Evolutionary conservation across 2,888 invertebrate species (phyloP).

Genomic region (Limnephilus auricula): DNA sequence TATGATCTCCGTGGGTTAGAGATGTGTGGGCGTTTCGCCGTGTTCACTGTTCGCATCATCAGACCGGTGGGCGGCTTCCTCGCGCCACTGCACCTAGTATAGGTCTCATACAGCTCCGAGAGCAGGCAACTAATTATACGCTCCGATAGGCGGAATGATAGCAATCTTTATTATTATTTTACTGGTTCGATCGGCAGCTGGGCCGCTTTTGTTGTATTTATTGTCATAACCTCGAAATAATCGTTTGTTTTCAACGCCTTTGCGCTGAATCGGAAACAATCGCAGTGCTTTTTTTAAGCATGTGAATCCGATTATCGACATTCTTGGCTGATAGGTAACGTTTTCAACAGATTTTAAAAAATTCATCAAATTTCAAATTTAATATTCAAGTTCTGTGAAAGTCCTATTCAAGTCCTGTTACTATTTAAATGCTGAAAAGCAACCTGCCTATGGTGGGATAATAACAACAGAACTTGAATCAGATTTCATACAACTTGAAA

Average conservation of each 20-base stretch:
- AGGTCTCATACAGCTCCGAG: neutral
- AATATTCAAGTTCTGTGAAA: no score
- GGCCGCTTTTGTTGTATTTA: neutral
- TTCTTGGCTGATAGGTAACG: neutral
- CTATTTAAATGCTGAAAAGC: no score
- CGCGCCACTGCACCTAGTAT: slow-evolving; percentile 25
- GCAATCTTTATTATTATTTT: slow-evolving; percentile 33
- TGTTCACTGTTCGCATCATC: neutral
- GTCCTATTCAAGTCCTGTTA: no score
- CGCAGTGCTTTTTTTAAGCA: neutral
- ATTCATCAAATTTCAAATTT: no score
- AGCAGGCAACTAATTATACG: slow-evolving; percentile 17
- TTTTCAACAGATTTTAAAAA: no score
- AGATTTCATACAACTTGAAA: no score
- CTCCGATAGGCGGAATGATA: slow-evolving; percentile 42
- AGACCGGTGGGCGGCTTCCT: slow-evolving; percentile 8
- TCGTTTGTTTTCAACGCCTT: slow-evolving; percentile 10
- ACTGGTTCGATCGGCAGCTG: slow-evolving; percentile 32
- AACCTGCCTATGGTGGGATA: no score
- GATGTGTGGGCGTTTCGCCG: neutral
- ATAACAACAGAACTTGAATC: no score
- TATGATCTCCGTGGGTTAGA: neutral
- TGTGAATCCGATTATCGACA: neutral
- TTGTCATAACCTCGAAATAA: slow-evolving; percentile 10
- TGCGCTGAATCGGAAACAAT: neutral